Percentiles rank a stretch among this genome's conserved stretches.
These are phyloP conservation scores for Cheilosia variabilis DNA, from an alignment of 2,888 invertebrate species.

Conservation along the genomic window DNA sequence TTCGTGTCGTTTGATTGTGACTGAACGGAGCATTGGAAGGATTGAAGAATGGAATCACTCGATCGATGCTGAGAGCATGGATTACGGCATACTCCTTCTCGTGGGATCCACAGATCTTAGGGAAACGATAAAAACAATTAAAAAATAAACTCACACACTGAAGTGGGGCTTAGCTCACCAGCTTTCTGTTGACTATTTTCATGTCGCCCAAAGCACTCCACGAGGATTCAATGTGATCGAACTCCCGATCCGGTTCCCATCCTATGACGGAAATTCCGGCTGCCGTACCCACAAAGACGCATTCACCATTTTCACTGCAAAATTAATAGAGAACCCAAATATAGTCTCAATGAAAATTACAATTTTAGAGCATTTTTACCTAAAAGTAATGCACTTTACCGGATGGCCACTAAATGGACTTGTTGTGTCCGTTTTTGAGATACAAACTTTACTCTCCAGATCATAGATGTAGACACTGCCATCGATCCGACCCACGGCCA, in stretches of 20 bases:
- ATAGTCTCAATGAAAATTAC: background rate
- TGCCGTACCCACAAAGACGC: slow-evolving; percentile 93
- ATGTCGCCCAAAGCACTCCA: slow-evolving; percentile 97
- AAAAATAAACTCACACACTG: background rate
- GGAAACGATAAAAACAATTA: slow-evolving; percentile 70
- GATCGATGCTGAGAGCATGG: slow-evolving; percentile 93
- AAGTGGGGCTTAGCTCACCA: slow-evolving; percentile 86
- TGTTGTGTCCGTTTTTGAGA: slow-evolving; percentile 89
- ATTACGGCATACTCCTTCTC: slow-evolving; percentile 93
- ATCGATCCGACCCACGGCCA: slow-evolving; percentile 95
- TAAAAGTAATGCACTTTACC: slow-evolving; percentile 81
- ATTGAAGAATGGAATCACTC: slow-evolving; percentile 91
- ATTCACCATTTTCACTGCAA: slow-evolving; percentile 93
- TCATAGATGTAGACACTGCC: slow-evolving; percentile 97
- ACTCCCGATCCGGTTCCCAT: slow-evolving; percentile 96
- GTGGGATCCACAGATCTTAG: slow-evolving; percentile 95
- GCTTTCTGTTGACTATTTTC: slow-evolving; percentile 93
- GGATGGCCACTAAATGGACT: slow-evolving; percentile 88
- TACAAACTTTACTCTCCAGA: slow-evolving; percentile 94
- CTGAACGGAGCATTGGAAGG: slow-evolving; percentile 84
- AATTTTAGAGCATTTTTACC: slow-evolving; percentile 21
- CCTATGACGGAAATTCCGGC: slow-evolving; percentile 95
- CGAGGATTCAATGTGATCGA: slow-evolving; percentile 92
- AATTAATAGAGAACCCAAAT: background rate
- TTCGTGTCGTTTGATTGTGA: slow-evolving; percentile 88